These are phyloP conservation scores for Ceyx cyanopectus DNA, from an alignment of 2,113 vertebrate species.

Conservation along the genomic window DNA sequence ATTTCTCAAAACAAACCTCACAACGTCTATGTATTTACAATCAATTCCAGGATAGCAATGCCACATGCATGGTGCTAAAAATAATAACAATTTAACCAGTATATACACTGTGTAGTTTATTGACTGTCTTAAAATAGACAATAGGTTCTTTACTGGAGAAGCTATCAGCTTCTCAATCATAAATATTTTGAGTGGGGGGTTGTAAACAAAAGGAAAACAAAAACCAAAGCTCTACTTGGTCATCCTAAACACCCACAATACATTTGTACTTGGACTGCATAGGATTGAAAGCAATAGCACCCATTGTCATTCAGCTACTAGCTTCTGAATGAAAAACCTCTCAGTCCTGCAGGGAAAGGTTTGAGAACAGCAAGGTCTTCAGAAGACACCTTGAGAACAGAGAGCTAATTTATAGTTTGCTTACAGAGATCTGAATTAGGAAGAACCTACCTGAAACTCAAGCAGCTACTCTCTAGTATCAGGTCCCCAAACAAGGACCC, in stretches of 20 bases:
- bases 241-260: not conserved
- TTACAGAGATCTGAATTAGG: not conserved
- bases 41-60: not conserved
- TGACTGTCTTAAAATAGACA: not conserved
- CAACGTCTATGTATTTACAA: not conserved
- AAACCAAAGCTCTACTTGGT: not conserved
- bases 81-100: not conserved
- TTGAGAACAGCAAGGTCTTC: not conserved
- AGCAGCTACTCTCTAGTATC: not conserved
- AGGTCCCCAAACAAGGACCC: too few relatives aligned
- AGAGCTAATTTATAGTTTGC: not conserved
- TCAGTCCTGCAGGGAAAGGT: not conserved
- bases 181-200: not conserved
- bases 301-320: not conserved
- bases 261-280: not conserved
- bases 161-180: not conserved
- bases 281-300: not conserved
- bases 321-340: not conserved
- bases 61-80: not conserved
- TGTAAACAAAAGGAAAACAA: not conserved
- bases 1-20: not conserved
- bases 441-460: not conserved
- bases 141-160: not conserved
- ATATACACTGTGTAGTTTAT: not conserved
- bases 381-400: not conserved